Percentiles rank a stretch among this genome's conserved stretches.
Conservation (phyloP, 1,140 invertebrate species). For the Maconellicoccus hirsutus region DNA sequence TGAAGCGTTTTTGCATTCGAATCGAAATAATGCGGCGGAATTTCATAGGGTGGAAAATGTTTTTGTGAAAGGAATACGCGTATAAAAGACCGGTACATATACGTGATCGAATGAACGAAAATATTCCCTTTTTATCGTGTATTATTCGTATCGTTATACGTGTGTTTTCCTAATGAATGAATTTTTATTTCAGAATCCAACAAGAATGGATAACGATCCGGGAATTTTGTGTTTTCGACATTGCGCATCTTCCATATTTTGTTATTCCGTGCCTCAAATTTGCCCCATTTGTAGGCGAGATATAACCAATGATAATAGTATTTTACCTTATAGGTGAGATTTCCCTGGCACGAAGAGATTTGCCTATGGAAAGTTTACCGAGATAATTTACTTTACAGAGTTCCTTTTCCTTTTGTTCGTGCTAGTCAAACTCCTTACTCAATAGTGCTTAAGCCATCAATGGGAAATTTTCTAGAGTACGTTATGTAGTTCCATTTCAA, state of each 20-base stretch:
- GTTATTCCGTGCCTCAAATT: conserved; percentile 52
- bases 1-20: too few relatives aligned
- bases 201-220: conserved; percentile 43
- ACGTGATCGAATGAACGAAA: too few relatives aligned
- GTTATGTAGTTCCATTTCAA: conserved; percentile 29
- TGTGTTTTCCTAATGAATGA: neutral
- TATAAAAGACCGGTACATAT: too few relatives aligned
- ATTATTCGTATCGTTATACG: neutral
- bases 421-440: conserved; percentile 58
- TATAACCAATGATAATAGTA: conserved; percentile 42
- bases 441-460: conserved; percentile 64
- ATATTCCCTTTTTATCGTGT: neutral
- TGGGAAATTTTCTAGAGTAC: conserved; percentile 70
- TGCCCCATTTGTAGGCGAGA: conserved; percentile 56
- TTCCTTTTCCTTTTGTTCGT: conserved; percentile 65
- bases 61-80: too few relatives aligned
- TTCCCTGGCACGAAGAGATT: neutral
- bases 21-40: too few relatives aligned
- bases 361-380: neutral
- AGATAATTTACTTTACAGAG: conserved; percentile 37
- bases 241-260: conserved; percentile 58
- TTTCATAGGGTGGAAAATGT: too few relatives aligned
- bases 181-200: neutral
- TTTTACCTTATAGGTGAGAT: conserved; percentile 57
- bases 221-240: conserved; percentile 72